Base-by-base conservation (phyloP, 2,113 vertebrate species). In the Brachypodius melanocephalos region DNA sequence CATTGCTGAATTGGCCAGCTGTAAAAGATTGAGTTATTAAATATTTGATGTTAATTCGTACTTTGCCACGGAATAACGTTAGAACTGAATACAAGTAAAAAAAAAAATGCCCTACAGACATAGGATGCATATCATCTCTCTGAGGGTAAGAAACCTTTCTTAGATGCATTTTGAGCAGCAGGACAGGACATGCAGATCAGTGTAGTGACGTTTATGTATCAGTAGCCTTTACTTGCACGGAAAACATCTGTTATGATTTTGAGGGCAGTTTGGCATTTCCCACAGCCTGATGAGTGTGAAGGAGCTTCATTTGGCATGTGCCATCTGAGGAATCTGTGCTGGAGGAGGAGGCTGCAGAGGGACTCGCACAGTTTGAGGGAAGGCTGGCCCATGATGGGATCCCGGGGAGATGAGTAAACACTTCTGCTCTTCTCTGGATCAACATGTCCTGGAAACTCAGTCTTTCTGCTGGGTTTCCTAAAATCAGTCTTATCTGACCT, bases 291-390 rank as follows among this genome's bases (percentile, higher is more conserved):
- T 46, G 43, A 51, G 25, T 26, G 18, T 62, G 31, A 57, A 58
- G 57, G 14, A 67, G 12, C 34, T 17, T 75, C 38, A 68, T 19
- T 29, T 42, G 29, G 14, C 18, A 20, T 4, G 5, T 79, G 26
- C 6, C 24, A 19, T 38, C 28, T 0, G 0, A 29, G 34, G 34
- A 88, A 34, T 20, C 8, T 20, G 17, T 0, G 1, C 14, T 26
- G 46, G 7, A 63, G 42, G 16, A 55, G 12, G 24, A 77, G 59
- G 21, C 40, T 73, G 43, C 29, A 81, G 18, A 55, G 6, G 7
- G 14, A 46, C 16, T 59, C 0, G 0, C 17, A 21, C 0, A 1
- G 10, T 46, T 49, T 46, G 59, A 57, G 31, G 12, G 31, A 51
- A 67, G 14, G 12, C 19, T 28, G 42, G 25, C 8, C 24, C 6